Conservation (phyloP, 2,888 invertebrate species). For the Athalia circularis region DNA sequence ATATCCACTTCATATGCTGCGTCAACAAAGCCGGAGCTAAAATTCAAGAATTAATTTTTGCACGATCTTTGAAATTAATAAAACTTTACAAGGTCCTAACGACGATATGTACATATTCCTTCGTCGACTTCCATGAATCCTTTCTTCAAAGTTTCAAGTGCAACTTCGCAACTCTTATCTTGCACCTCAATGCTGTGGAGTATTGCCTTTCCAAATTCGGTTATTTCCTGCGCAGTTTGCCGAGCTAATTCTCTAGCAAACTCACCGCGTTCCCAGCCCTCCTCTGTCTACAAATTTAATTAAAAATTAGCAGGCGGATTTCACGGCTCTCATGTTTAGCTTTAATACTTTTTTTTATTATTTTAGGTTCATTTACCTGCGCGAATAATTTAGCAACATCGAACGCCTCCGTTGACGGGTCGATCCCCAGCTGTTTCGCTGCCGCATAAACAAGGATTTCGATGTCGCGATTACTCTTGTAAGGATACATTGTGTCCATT, state of each 20-base stretch:
- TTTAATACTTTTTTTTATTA: neutral
- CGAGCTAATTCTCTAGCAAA: conserved; percentile 74
- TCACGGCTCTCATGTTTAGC: conserved; percentile 9
- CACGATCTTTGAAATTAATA: neutral
- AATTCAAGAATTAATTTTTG: neutral
- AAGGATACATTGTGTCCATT: conserved; percentile 72
- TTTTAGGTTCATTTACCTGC: conserved; percentile 67
- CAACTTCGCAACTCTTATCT: conserved; percentile 63
- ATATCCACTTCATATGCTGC: conserved; percentile 46
- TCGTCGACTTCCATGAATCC: conserved; percentile 76
- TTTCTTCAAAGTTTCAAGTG: conserved; percentile 72
- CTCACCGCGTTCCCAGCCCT: conserved; percentile 75
- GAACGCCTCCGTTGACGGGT: conserved; percentile 71
- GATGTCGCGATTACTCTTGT: conserved; percentile 76
- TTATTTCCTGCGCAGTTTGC: conserved; percentile 74
- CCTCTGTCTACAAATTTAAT: conserved; percentile 71
- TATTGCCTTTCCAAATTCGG: conserved; percentile 75
- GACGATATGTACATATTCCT: conserved; percentile 67
- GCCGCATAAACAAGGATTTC: conserved; percentile 74
- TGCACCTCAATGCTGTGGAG: conserved; percentile 70
- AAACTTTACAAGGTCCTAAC: neutral
- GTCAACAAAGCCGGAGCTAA: conserved; percentile 24
- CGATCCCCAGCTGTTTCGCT: conserved; percentile 75
- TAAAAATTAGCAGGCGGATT: neutral
- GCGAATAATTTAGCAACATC: conserved; percentile 75